phyloP scores from a whole-genome alignment of 1,140 invertebrate species.

The Dreissena rostriformis region DNA sequence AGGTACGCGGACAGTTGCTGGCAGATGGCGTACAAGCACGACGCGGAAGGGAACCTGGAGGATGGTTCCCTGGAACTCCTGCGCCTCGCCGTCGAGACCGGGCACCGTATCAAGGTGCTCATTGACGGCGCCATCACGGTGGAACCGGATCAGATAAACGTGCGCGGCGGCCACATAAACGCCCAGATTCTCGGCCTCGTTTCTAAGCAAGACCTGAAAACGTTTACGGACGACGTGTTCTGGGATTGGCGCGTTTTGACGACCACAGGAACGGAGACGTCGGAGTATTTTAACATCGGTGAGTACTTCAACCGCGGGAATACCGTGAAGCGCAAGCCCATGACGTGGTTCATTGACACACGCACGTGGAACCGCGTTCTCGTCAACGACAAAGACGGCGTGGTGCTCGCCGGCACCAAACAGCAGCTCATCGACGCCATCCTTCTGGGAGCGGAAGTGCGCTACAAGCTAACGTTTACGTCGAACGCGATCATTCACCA shows the following conservation, averaged over 20 bases:
- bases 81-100: slow-evolving; percentile 34
- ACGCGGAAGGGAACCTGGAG: slow-evolving; percentile 40
- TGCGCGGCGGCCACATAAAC: slow-evolving; percentile 50
- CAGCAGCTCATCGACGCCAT: slow-evolving; percentile 49
- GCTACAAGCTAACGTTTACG: slow-evolving; percentile 43
- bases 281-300: slow-evolving; percentile 50
- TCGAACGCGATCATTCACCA: slow-evolving; percentile 48
- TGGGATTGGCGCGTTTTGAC: slow-evolving; percentile 53
- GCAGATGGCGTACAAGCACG: slow-evolving; percentile 54
- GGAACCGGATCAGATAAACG: slow-evolving; percentile 53
- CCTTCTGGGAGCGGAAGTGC: slow-evolving; percentile 44
- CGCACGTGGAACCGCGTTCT: slow-evolving; percentile 48
- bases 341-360: slow-evolving; percentile 57
- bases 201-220: slow-evolving; percentile 49
- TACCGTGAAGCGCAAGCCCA: slow-evolving; percentile 41
- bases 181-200: slow-evolving; percentile 46
- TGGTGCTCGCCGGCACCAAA: slow-evolving; percentile 27
- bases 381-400: slow-evolving; percentile 44
- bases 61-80: slow-evolving; percentile 53
- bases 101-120: slow-evolving; percentile 50
- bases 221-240: slow-evolving; percentile 48
- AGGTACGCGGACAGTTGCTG: slow-evolving; percentile 52
- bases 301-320: slow-evolving; percentile 53
- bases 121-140: slow-evolving; percentile 48
- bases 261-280: slow-evolving; percentile 42